Conservation (phyloP, 2,888 invertebrate genomes). For the Octodonta nipae region DNA sequence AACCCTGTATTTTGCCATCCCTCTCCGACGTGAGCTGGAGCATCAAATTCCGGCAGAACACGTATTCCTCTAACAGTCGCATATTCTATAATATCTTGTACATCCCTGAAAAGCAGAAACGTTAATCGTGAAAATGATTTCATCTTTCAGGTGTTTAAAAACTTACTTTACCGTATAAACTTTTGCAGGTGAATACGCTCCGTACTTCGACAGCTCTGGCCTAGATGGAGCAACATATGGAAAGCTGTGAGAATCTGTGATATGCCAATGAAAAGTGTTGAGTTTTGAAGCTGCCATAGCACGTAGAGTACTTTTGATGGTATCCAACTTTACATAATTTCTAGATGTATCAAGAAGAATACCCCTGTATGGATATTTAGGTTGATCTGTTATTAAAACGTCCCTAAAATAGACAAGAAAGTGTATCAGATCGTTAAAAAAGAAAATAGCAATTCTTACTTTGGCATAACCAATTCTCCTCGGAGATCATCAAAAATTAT, state of each 20-base stretch:
- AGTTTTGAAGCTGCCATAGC: conserved; percentile 83
- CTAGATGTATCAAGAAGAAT: conserved; percentile 68
- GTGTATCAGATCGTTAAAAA: too few relatives aligned
- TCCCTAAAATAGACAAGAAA: conserved; percentile 30
- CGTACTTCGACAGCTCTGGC: conserved; percentile 58
- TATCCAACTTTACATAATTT: conserved; percentile 63
- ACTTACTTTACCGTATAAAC: conserved; percentile 39
- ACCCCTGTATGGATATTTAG: conserved; percentile 73
- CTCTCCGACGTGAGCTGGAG: conserved; percentile 79
- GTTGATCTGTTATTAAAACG: conserved; percentile 57
- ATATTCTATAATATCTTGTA: conserved; percentile 18
- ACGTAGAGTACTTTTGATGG: conserved; percentile 65
- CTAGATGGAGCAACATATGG: conserved; percentile 67
- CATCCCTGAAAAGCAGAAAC: conserved; percentile 9
- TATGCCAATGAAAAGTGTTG: conserved; percentile 91
- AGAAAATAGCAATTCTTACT: too few relatives aligned
- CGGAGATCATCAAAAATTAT: conserved; percentile 53
- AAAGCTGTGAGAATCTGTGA: conserved; percentile 87
- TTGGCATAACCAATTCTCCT: conserved; percentile 46
- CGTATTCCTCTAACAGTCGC: conserved; percentile 53
- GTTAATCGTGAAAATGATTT: not conserved
- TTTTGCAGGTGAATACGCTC: conserved; percentile 66
- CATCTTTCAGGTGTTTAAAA: too few relatives aligned
- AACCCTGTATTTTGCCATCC: conserved; percentile 65
- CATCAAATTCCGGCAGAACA: conserved; percentile 83